Conservation (phyloP, 2,113 vertebrate genomes). For the Phoenicopterus ruber region DNA sequence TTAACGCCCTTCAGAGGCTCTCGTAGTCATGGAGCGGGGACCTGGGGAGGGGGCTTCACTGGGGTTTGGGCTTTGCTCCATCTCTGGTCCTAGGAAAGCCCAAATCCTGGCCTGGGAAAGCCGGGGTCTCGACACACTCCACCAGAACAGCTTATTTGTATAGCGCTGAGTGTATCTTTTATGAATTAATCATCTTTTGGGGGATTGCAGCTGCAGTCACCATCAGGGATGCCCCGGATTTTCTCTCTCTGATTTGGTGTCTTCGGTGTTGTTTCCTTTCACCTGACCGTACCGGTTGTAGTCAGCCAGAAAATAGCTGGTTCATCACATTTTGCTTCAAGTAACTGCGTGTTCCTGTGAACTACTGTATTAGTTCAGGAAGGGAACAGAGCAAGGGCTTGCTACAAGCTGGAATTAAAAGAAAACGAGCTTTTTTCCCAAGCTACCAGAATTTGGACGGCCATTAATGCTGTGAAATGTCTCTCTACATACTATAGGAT, state of each 20-base stretch:
- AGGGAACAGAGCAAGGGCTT: background rate
- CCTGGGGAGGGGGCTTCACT: background rate
- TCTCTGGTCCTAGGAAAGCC: background rate
- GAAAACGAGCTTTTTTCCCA: background rate
- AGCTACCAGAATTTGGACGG: too few relatives aligned
- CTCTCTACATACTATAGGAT: background rate
- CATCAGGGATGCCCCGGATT: background rate
- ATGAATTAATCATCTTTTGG: background rate
- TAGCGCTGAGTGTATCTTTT: background rate
- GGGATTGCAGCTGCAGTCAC: background rate
- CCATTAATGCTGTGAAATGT: too few relatives aligned
- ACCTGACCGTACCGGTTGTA: accelerated
- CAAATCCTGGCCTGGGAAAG: background rate
- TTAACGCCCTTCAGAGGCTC: accelerated
- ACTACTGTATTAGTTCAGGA: background rate
- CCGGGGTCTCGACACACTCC: accelerated
- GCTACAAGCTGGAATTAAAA: background rate
- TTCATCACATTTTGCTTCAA: background rate
- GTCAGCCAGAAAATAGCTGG: background rate
- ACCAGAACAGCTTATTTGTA: background rate
- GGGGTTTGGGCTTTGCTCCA: background rate
- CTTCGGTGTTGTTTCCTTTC: background rate
- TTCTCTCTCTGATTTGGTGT: background rate
- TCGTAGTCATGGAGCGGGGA: background rate
- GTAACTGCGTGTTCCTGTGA: background rate